A percentile compares a stretch with the other conserved stretches of the same genome.
These are phyloP conservation scores for Microplitis mediator DNA, from an alignment of 1,140 invertebrate species.

Conservation along the genomic window DNA sequence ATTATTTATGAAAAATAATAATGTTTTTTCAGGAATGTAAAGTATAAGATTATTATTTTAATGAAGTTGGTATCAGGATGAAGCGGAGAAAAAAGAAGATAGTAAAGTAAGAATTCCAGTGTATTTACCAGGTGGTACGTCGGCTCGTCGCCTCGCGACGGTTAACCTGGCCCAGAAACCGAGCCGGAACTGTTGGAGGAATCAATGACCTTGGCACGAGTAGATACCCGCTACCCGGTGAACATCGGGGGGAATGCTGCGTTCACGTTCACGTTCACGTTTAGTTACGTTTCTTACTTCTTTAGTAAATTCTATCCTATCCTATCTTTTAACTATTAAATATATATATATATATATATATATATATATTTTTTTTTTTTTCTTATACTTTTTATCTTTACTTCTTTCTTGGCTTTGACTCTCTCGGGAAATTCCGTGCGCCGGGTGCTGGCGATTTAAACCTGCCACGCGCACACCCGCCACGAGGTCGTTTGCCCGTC, in stretches of 20 bases:
- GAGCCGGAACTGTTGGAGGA: conserved; percentile 55
- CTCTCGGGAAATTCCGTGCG: conserved; percentile 13
- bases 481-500: conserved; percentile 6
- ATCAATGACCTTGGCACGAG: conserved; percentile 55
- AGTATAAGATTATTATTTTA: neutral
- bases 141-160: conserved; percentile 31
- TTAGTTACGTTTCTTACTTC: too few species aligned
- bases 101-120: conserved; percentile 13
- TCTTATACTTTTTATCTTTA: neutral
- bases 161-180: conserved; percentile 55
- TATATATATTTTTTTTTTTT: neutral
- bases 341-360: neutral
- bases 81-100: conserved; percentile 16
- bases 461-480: conserved; percentile 9
- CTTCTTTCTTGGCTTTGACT: neutral
- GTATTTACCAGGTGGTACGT: conserved; percentile 24
- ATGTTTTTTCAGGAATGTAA: neutral
- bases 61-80: conserved; percentile 9
- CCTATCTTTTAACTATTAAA: conserved; percentile 14
- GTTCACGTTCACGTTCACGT: conserved; percentile 11
- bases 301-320: neutral
- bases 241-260: conserved; percentile 1
- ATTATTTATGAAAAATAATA: too few species aligned
- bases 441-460: conserved; percentile 4
- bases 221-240: conserved; percentile 30